Percentiles rank a stretch among this genome's conserved stretches.
Conservation (phyloP, 2,888 invertebrate genomes). For the Cerastoderma edule region DNA sequence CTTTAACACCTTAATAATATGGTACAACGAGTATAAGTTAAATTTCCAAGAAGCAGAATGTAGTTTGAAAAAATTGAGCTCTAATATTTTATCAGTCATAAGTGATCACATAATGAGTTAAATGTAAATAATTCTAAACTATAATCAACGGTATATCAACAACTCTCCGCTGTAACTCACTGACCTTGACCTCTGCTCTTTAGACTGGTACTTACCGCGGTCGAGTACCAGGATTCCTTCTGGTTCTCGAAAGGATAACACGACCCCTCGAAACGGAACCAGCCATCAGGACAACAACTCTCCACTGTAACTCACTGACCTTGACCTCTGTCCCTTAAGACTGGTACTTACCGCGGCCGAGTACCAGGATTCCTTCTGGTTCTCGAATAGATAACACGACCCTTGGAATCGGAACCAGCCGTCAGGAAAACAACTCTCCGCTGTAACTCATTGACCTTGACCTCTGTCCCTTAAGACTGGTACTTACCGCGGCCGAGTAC, state of each 20-base stretch:
- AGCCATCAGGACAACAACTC: too few species aligned
- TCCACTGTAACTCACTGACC: neutral
- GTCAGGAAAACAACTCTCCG: neutral
- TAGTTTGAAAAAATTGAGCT: too few species aligned
- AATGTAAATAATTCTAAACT: too few species aligned
- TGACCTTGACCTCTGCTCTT: neutral
- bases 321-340: neutral
- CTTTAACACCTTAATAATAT: too few species aligned
- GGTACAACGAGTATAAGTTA: too few species aligned
- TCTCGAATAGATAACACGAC: neutral
- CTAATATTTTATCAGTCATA: too few species aligned
- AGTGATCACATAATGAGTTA: too few species aligned
- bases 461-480: neutral
- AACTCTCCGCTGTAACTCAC: neutral
- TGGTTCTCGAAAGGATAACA: neutral
- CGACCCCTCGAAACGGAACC: neutral
- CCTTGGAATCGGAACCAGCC: neutral
- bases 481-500: slow-evolving; percentile 6
- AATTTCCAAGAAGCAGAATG: too few species aligned
- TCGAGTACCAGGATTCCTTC: neutral
- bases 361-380: neutral
- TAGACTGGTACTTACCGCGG: neutral
- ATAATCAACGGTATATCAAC: too few species aligned
- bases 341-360: neutral
- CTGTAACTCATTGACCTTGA: neutral